These are phyloP conservation scores for Yponomeuta cagnagella DNA, from an alignment of 2,888 invertebrate species.

Conservation along the genomic window DNA sequence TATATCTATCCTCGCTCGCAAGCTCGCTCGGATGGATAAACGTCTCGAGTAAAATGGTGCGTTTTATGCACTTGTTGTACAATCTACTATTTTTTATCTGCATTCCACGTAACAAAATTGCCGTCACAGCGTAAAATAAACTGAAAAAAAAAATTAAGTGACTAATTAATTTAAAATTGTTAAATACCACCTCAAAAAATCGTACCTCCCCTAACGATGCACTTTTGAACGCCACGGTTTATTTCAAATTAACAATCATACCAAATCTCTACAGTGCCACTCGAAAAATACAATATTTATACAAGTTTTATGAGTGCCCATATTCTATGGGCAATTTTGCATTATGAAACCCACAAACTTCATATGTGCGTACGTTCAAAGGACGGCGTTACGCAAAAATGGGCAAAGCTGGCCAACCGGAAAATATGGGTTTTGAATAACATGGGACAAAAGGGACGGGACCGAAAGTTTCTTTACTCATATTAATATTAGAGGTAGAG, in stretches of 20 bases:
- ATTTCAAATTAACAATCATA: background rate
- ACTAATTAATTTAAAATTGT: no score
- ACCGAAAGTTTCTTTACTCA: conserved; percentile 5
- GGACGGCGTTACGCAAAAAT: conserved; percentile 19
- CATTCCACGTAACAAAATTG: no score
- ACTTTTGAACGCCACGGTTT: background rate
- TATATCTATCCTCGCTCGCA: no score
- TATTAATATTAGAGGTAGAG: background rate
- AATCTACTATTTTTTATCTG: no score
- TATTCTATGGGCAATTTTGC: conserved; percentile 2
- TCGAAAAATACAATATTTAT: background rate
- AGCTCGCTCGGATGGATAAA: no score
- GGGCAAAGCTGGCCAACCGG: conserved; percentile 14
- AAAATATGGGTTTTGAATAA: conserved; percentile 21
- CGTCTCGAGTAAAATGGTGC: no score
- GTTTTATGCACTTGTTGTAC: no score
- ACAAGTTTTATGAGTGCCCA: background rate
- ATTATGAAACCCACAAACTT: background rate
- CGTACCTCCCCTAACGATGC: background rate
- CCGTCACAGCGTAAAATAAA: no score
- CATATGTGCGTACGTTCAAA: conserved; percentile 4
- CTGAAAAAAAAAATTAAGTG: no score
- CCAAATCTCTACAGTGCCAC: background rate
- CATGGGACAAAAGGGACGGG: conserved; percentile 15
- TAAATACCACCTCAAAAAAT: background rate